Base-by-base conservation (phyloP, 2,888 invertebrate genomes). In the Orthonevra nobilis region DNA sequence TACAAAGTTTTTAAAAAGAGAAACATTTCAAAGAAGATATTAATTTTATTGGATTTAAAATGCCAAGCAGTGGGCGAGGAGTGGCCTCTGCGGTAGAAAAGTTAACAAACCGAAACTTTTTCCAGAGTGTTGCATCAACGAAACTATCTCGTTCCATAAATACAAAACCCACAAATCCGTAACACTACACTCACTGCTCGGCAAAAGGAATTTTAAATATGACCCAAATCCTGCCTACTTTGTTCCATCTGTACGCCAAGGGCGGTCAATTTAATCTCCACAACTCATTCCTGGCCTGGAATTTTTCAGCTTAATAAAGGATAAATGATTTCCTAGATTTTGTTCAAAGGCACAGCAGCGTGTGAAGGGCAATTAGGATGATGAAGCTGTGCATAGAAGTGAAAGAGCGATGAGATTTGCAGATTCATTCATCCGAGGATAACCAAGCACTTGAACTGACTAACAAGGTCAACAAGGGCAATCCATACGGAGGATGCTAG, bases 381-480 rank as follows among this genome's bases (percentile, higher is more conserved):
- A 38, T 28, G 23, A 6, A 1, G 10, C 4, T 32, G n/a, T 10
- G 12, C 32, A 28, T 17, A 10, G 28, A 19, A 19, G 15, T 10
- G 19, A 0, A 17, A 4, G 17, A 56, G 14, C 20, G 42, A 9
- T 32, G 1, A 20, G 38, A 28, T 19, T 12, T 30, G 6, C 23
- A 14, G 54, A 44, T n/a, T 20, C 34, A 34, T 50, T 48, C 17
- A 50, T 30, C 46, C 48, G 58, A 73, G 68, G 60, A 60, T 48
- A 63, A 30, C 54, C 15, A 63, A 58, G 72, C 26, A 63, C 69
- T 75, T 69, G 69, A 61, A 56, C 61, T 36, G 34, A 40, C 23
- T 44, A 56, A 70, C 75, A 75, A 75, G 75, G 75, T 75, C 70
- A 75, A 63, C 56, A 64, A 14, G 36, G 63, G 36, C 32, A 44